Evolutionary conservation across 2,113 vertebrate genomes (phyloP).

Genomic region (Xiphophorus hellerii): DNA sequence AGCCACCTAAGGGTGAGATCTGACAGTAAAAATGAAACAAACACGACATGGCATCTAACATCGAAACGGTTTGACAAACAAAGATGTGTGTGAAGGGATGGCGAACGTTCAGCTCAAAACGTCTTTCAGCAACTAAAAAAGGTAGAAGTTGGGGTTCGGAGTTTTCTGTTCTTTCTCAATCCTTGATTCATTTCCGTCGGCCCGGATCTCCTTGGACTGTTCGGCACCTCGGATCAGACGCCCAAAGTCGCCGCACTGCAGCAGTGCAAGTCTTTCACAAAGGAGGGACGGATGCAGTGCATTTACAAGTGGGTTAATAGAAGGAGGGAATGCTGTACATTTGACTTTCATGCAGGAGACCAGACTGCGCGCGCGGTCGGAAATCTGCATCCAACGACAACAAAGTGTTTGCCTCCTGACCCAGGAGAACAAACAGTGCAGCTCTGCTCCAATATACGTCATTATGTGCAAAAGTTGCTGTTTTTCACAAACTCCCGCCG

Average conservation of each 20-base stretch:
- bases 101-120: not conserved
- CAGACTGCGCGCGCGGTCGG: not conserved
- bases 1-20: not conserved
- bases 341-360: conserved; percentile 10
- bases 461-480: not conserved
- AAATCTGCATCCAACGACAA: conserved; percentile 11
- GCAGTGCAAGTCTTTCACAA: not conserved
- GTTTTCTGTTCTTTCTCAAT: not conserved
- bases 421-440: not conserved
- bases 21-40: not conserved
- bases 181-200: not conserved
- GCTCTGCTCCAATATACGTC: not conserved
- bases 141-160: not conserved
- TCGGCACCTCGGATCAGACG: not conserved
- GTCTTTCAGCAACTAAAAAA: too few relatives aligned
- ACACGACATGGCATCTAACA: not conserved
- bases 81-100: not conserved
- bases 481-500: too few relatives aligned
- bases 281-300: not conserved
- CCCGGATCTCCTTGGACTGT: not conserved
- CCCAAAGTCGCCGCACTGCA: conserved; percentile 1
- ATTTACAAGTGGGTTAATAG: not conserved
- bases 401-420: not conserved
- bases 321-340: not conserved
- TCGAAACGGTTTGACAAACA: not conserved